Base-by-base conservation (phyloP, 1,140 invertebrate genomes). In the Eumeta japonica region DNA sequence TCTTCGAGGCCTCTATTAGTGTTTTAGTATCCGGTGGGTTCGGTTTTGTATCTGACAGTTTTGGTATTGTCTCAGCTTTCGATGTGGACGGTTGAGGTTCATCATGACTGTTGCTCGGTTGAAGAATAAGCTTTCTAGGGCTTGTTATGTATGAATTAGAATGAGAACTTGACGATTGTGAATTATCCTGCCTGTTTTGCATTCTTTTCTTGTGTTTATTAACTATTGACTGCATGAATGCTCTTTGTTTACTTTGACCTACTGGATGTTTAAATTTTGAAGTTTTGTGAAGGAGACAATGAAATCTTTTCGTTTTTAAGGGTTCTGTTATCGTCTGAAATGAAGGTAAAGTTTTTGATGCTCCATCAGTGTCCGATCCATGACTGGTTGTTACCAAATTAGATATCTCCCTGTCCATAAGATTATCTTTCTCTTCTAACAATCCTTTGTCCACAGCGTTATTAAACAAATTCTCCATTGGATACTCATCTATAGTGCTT, bases 1-100 rank as follows among this genome's bases (percentile, higher is more conserved):
- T 95, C 39, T 91, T 82, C 4, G 90, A 93, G 0, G 92, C 92
- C 60, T 94, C 90, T 24, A 89, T 86, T 2, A 95, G 78, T 5
- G 87, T 86, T 39, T 84, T 80, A 3, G 86, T 88, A 53, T 90
- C 87, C 11, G 63, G 54, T 12, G 66, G 60, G 4, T 55, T 58
- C 3, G 61, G 54, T 7, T 58, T 56, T 3, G 45, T 53, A 33
- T 58, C 52, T n/a, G n/a, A n/a, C n/a, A n/a, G n/a, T 30, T 60
- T 58, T 11, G 59, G 53, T 19, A 65, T 68, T 38, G 58, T 68
- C 5, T 61, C 61, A 32, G 60, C 55, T 39, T 68, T 63, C 2
- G 62, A 62, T 30, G 20, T 24, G 20, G 5, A 7, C 20, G 20
- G 20, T 24, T 24, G 20, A 7, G 5, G n/a, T 24, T 24, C n/a